Conservation (phyloP, 2,888 invertebrate genomes). For the Meganola albula region DNA sequence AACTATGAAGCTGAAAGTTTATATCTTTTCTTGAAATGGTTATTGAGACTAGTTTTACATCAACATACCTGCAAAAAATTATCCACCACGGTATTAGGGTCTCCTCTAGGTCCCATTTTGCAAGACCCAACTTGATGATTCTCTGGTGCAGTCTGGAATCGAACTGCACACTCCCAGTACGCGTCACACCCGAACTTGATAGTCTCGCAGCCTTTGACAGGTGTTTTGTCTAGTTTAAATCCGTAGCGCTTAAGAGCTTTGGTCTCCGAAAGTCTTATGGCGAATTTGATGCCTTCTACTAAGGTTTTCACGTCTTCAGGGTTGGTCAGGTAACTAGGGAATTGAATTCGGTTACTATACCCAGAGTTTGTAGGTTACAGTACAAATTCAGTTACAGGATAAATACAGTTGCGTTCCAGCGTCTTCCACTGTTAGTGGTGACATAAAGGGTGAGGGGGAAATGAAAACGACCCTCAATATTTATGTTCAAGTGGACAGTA, state of each 20-base stretch:
- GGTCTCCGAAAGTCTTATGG: constrained; percentile 83
- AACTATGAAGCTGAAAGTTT: too few relatives aligned
- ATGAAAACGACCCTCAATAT: too few relatives aligned
- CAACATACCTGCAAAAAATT: constrained; percentile 78
- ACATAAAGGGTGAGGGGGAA: too few relatives aligned
- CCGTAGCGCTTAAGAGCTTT: constrained; percentile 80
- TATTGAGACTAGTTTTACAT: too few relatives aligned
- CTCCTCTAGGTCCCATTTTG: constrained; percentile 87
- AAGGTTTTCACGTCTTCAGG: constrained; percentile 87
- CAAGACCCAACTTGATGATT: constrained; percentile 91
- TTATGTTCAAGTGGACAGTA: too few relatives aligned
- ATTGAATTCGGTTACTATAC: too few relatives aligned
- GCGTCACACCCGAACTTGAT: constrained; percentile 84
- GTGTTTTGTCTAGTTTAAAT: constrained; percentile 84
- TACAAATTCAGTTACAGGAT: too few relatives aligned
- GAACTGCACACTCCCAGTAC: constrained; percentile 88
- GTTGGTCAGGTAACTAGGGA: constrained; percentile 80
- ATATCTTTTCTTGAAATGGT: too few relatives aligned
- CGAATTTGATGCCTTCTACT: constrained; percentile 90
- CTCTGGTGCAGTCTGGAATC: constrained; percentile 86
- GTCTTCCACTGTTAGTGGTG: too few relatives aligned
- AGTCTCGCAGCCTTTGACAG: constrained; percentile 84
- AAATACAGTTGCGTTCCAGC: too few relatives aligned
- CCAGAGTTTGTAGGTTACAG: too few relatives aligned
- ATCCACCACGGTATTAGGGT: constrained; percentile 85